A percentile compares a stretch with the other conserved stretches of the same genome.
phyloP scores from a whole-genome alignment of 2,113 vertebrate genomes.

The Tympanuchus pallidicinctus region DNA sequence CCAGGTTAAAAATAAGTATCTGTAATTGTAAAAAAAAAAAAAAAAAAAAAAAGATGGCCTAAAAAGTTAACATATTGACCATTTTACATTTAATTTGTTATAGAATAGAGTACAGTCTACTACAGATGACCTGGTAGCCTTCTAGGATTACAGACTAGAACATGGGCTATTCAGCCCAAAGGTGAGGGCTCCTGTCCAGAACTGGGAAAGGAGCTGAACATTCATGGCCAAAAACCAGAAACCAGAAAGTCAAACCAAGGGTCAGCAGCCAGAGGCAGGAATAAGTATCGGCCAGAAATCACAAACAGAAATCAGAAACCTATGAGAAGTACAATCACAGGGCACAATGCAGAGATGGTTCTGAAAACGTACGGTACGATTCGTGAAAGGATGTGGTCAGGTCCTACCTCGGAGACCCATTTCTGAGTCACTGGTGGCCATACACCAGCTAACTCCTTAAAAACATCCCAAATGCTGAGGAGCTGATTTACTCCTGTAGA shows the following conservation, averaged over 20 bases:
- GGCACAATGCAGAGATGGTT: background rate
- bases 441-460: background rate
- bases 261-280: constrained; percentile 29
- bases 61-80: background rate
- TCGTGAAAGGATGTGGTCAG: rapidly evolving
- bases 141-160: constrained; percentile 48
- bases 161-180: constrained; percentile 45
- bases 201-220: background rate
- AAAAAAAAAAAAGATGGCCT: background rate
- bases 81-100: background rate
- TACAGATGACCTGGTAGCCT: constrained; percentile 31
- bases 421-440: background rate
- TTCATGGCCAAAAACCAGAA: constrained; percentile 31
- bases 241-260: constrained; percentile 59
- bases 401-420: rapidly evolving
- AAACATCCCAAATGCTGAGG: background rate
- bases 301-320: constrained; percentile 8
- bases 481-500: background rate
- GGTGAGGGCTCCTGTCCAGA: constrained; percentile 52
- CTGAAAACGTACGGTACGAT: background rate
- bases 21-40: background rate
- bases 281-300: constrained; percentile 11
- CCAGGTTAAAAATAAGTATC: background rate
- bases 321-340: background rate
- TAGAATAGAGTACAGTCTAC: constrained; percentile 2